Evolutionary conservation across 1,140 invertebrate species (phyloP).

Genomic region (Drosophila insularis): DNA sequence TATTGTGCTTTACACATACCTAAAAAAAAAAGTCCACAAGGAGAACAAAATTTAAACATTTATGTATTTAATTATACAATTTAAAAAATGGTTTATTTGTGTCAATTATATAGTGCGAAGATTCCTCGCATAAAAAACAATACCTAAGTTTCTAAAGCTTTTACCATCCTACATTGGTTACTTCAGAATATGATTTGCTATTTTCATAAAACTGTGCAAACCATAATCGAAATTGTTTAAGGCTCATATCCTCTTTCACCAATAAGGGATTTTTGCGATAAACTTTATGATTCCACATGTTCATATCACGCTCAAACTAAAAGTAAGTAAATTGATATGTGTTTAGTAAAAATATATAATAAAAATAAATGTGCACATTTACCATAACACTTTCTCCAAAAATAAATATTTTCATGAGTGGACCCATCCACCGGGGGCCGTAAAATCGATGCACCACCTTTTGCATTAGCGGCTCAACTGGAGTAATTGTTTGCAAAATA

Average conservation of each 20-base stretch:
- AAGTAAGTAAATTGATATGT: slow-evolving; percentile 41
- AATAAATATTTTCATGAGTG: slow-evolving; percentile 88
- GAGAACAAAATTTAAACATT: background rate
- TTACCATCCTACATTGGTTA: slow-evolving; percentile 36
- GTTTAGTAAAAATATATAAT: background rate
- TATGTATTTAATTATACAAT: background rate
- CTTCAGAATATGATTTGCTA: slow-evolving; percentile 84
- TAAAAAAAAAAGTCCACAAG: too few species aligned
- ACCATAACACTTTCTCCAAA: slow-evolving; percentile 90
- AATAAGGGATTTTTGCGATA: slow-evolving; percentile 88
- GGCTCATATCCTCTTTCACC: slow-evolving; percentile 89
- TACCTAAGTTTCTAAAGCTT: background rate
- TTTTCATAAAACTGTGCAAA: slow-evolving; percentile 93
- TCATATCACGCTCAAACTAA: slow-evolving; percentile 92
- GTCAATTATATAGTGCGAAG: background rate
- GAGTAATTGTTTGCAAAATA: slow-evolving; percentile 91
- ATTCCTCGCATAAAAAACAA: background rate
- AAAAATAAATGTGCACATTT: slow-evolving; percentile 44
- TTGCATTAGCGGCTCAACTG: slow-evolving; percentile 90
- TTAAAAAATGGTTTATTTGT: background rate
- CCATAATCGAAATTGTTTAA: slow-evolving; percentile 90
- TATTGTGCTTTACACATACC: too few species aligned
- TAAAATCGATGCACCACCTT: slow-evolving; percentile 91
- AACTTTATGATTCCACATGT: slow-evolving; percentile 94
- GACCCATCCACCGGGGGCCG: slow-evolving; percentile 84